Evolutionary conservation across 2,888 invertebrate species (phyloP).

Genomic region (Leptopilina drosophilae): DNA sequence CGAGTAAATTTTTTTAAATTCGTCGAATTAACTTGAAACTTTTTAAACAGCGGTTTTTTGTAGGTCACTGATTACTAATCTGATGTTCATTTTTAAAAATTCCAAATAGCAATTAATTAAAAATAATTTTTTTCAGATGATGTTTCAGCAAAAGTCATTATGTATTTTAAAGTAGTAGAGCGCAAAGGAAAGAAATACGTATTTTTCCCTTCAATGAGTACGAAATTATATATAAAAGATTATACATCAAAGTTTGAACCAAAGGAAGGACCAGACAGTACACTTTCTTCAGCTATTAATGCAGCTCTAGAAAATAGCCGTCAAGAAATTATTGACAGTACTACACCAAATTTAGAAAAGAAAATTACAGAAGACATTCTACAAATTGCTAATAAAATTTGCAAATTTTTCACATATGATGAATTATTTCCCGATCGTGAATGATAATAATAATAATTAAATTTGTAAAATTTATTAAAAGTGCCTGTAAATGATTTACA

Average conservation of each 20-base stretch:
- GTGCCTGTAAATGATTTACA: no score
- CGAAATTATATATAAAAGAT: constrained; percentile 60
- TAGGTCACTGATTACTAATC: no score
- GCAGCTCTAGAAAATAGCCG: constrained; percentile 65
- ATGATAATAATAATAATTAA: constrained; percentile 48
- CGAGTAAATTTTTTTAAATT: no score
- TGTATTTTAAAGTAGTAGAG: constrained; percentile 55
- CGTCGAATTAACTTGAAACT: no score
- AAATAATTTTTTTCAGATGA: constrained; percentile 57
- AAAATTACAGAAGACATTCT: constrained; percentile 67
- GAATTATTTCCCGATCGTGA: constrained; percentile 72
- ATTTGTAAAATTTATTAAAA: no score
- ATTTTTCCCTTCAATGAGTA: constrained; percentile 64
- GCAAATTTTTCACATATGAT: constrained; percentile 69
- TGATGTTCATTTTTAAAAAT: no score
- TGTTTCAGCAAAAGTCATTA: constrained; percentile 44
- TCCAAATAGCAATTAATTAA: background rate
- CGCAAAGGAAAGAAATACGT: constrained; percentile 59
- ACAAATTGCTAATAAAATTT: constrained; percentile 67
- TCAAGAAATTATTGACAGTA: constrained; percentile 68
- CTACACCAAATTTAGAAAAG: constrained; percentile 71
- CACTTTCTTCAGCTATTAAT: constrained; percentile 62
- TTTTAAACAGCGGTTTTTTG: no score
- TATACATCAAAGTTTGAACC: constrained; percentile 60
- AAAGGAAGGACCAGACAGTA: constrained; percentile 50